Evolutionary conservation across 2,113 vertebrate species (phyloP), one percentile per base, ranked within the genome.

Genomic region (Narcine bancroftii): DNA sequence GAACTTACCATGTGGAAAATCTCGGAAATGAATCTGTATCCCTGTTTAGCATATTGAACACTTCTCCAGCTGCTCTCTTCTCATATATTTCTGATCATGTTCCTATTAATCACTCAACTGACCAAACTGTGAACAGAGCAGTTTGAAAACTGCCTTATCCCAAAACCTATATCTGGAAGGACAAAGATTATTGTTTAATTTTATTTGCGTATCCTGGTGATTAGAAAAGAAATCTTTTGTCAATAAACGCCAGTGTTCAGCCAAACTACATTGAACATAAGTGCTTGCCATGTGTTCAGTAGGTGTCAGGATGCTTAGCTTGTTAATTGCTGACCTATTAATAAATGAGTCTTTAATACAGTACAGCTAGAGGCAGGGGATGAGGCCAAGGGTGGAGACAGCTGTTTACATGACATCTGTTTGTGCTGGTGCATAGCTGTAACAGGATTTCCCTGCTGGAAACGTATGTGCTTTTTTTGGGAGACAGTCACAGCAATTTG

Each of bases 381-480:
- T 0, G 92, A 0, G 0, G 0, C 0, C 79, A 0, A 92, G 93
- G 94, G 93, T 0, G 0, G 93, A 93, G 93, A 93, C 94, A 94
- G 94, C 72, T 94, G 93, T 94, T 95, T 94, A 94, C 93, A 92
- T 92, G 0, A 94, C 94, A 93, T 94, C 94, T 94, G 94, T 92
- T 73, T 93, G 92, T 93, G 93, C 93, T 94, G 60, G 94, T 94
- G 94, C 17, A 0, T 94, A 94, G 93, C 93, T 94, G 94, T 93
- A 95, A 95, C 95, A 95, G 95, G 95, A 95, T 95, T 95, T 95
- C 95, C 95, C 72, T 47, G 0, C 93, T 95, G 94, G 93, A 95
- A 94, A 93, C 79, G 93, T 92, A 94, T 93, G 93, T 95, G 94
- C 95, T 95, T 95, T 95, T 95, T 95, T 94, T 94, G 94, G 93